phyloP scores from a whole-genome alignment of 1,140 invertebrate species.

The Drosophila watanabei region DNA sequence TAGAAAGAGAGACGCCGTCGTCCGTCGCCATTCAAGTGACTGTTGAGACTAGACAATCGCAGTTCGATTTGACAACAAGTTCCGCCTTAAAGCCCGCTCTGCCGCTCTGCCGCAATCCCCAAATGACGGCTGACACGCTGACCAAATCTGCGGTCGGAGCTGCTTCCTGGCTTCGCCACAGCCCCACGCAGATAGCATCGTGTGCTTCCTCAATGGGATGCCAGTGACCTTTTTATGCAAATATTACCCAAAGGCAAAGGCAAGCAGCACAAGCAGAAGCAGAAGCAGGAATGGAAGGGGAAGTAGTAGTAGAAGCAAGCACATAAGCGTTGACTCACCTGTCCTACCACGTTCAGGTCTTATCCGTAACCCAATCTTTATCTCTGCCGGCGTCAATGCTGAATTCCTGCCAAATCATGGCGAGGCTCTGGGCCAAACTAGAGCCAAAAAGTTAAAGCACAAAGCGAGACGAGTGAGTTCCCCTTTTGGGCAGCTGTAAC shows the following conservation, averaged over 20 bases:
- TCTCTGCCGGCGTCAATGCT: slow-evolving; percentile 18
- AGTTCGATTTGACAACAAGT: slow-evolving; percentile 12
- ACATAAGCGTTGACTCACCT: slow-evolving; percentile 41
- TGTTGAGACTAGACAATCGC: slow-evolving; percentile 17
- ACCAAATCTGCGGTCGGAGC: slow-evolving; percentile 16
- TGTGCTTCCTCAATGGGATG: slow-evolving; percentile 53
- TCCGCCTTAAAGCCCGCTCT: slow-evolving; percentile 3
- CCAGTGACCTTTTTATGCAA: slow-evolving; percentile 83
- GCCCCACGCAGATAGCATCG: slow-evolving; percentile 15
- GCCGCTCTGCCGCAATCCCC: neutral
- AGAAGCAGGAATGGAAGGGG: neutral
- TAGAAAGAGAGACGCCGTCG: no score
- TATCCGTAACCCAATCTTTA: slow-evolving; percentile 39
- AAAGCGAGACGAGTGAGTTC: no score
- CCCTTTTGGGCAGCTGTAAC: neutral
- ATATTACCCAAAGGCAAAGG: slow-evolving; percentile 58
- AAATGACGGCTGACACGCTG: slow-evolving; percentile 15
- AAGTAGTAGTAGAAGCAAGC: no score
- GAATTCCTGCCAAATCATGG: neutral
- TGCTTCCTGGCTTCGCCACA: neutral
- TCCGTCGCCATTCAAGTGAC: neutral
- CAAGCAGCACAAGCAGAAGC: neutral
- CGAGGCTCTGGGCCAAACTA: neutral
- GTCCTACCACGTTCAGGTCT: neutral
- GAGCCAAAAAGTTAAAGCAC: neutral